Evolutionary conservation across 2,797 vertebrate species (phyloP), one percentile per base, ranked within the genome.

Genomic region (Sebastes minor): DNA sequence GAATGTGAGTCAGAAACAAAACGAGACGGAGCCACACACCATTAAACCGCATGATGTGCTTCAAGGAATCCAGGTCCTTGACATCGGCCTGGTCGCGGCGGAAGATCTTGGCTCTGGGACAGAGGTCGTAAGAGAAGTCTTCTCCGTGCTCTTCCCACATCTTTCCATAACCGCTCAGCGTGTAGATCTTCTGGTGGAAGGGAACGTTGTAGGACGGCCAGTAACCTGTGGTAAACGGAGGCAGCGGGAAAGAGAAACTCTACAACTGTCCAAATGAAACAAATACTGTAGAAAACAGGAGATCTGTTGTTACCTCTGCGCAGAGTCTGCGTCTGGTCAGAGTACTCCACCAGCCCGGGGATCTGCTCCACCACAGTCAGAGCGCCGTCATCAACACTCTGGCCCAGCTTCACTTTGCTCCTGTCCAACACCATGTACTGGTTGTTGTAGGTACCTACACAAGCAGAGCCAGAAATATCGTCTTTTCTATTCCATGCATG

Each of bases 171-270:
- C 98, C 98, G 11, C 98, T 99, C 90, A 95, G 92, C 25, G 63
- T 86, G 93, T 98, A 99, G 91, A 98, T 96, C 64, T 88, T 96
- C 53, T 85, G 74, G 87, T 99, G 97, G 91, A 99, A 99, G 68
- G 98, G 97, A 22, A 99, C 84, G 25, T 99, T 99, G 86, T 99
- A 99, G 64, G 98, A 99, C 1, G 98, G 96, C 98, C 98, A 99
- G 71, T 97, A 98, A 81, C 98, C 98, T 99, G 93, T 2, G 0
- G 55, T 2, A 9, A 59, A 22, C 23, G 52, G 11, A 68, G 2
- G 27, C 23, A 18, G 55, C 3, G 1, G 42, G 0, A 11, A 23
- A 27, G 6, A 8, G 1, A 1, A 60, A 38, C 2, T 20, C 8
- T n/a, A 9, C 28, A 22, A 22, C 13, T 3, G 6, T 14, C 20